A percentile compares a stretch with the other conserved stretches of the same genome.
Conservation (phyloP, 2,113 vertebrate species). For the Amphiprion percula region DNA sequence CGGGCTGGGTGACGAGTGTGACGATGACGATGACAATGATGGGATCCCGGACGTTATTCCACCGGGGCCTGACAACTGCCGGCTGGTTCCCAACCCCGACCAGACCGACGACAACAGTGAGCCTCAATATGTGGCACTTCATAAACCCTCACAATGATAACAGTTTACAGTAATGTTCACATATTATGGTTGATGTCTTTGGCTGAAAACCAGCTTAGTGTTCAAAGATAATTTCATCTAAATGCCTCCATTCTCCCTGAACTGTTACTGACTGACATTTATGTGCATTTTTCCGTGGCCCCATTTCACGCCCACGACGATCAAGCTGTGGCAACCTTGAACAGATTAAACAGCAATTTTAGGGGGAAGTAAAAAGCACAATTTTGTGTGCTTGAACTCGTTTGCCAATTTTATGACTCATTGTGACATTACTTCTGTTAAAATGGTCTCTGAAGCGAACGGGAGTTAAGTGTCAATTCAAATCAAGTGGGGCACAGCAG, state of each 20-base stretch:
- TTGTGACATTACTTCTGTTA: constrained; percentile 17
- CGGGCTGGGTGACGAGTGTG: constrained; percentile 94
- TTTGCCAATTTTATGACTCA: constrained; percentile 33
- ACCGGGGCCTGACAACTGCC: constrained; percentile 97
- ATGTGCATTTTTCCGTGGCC: not conserved
- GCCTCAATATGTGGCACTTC: not conserved
- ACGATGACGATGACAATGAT: constrained; percentile 96
- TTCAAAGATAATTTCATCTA: constrained; percentile 9
- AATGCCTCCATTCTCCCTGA: not conserved
- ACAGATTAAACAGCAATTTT: constrained; percentile 33
- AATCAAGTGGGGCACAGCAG: constrained; percentile 20
- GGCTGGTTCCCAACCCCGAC: constrained; percentile 94
- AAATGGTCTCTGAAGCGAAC: constrained; percentile 26
- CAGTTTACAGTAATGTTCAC: not conserved
- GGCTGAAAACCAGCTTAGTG: not conserved
- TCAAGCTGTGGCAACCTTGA: constrained; percentile 11
- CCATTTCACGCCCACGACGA: constrained; percentile 12
- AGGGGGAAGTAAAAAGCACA: constrained; percentile 8
- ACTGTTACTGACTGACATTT: not conserved
- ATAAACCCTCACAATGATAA: not conserved
- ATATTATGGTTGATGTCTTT: not conserved
- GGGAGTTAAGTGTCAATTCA: constrained; percentile 18
- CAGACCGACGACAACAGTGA: constrained; percentile 96
- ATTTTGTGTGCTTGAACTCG: constrained; percentile 16
- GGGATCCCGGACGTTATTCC: constrained; percentile 92